phyloP scores from a whole-genome alignment of 2,888 invertebrate genomes.

The Heliconius cydno region DNA sequence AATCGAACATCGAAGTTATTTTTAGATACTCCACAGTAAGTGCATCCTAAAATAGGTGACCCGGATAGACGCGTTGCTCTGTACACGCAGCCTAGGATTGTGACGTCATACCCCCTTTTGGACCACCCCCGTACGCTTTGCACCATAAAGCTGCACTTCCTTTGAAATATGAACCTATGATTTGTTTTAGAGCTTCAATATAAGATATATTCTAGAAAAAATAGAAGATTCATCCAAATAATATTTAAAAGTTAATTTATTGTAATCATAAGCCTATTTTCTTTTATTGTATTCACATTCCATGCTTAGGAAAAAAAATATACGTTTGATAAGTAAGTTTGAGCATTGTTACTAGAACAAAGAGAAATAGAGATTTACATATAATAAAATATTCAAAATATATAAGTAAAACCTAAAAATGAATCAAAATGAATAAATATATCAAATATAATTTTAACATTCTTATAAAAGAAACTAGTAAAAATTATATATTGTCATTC shows the following conservation, averaged over 20 bases:
- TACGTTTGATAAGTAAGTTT: too few species aligned
- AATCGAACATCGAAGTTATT: constrained; percentile 40
- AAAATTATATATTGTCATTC: too few species aligned
- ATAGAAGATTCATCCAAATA: too few species aligned
- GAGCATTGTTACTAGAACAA: too few species aligned
- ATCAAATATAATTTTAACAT: too few species aligned
- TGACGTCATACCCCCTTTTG: constrained; percentile 64
- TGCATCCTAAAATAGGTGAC: constrained; percentile 75
- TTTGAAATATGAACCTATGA: constrained; percentile 34
- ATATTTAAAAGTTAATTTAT: neutral
- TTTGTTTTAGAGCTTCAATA: neutral
- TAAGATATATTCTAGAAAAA: neutral
- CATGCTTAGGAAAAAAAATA: too few species aligned
- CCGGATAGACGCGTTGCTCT: constrained; percentile 63
- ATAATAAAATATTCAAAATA: too few species aligned
- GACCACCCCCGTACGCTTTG: constrained; percentile 40
- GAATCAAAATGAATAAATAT: too few species aligned
- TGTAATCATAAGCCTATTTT: neutral
- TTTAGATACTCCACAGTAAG: constrained; percentile 52
- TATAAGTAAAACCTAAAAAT: too few species aligned
- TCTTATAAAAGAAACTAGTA: too few species aligned
- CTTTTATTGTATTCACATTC: too few species aligned
- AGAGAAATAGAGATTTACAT: too few species aligned
- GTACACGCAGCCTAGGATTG: constrained; percentile 62
- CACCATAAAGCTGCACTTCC: constrained; percentile 41